phyloP scores from a whole-genome alignment of 2,113 vertebrate genomes.

The Pteronura brasiliensis region DNA sequence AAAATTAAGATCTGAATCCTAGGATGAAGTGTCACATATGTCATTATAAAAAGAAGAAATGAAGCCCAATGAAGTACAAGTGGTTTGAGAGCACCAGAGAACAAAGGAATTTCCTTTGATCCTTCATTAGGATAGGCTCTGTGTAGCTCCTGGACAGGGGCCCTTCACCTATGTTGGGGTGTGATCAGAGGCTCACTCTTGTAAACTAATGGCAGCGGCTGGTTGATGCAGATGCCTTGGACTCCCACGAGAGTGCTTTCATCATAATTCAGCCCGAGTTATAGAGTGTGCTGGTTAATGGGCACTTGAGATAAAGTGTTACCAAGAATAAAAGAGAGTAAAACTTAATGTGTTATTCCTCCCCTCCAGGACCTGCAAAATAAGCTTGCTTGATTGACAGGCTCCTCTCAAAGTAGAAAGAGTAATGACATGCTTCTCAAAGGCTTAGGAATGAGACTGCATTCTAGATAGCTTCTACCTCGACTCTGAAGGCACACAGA shows the following conservation, averaged over 20 bases:
- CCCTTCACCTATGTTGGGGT: background rate
- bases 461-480: background rate
- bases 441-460: conserved; percentile 23
- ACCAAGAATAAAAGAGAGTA: conserved; percentile 65
- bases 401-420: conserved; percentile 41
- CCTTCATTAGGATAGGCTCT: background rate
- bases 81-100: background rate
- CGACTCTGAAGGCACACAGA: background rate
- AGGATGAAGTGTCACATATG: conserved; percentile 28
- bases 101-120: background rate
- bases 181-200: background rate
- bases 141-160: background rate
- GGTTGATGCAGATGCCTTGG: background rate
- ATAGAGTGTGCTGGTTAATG: conserved; percentile 57
- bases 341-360: conserved; percentile 63
- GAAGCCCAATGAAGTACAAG: background rate
- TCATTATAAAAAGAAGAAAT: conserved; percentile 25
- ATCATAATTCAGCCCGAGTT: conserved; percentile 48
- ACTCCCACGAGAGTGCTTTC: conserved; percentile 13
- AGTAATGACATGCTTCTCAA: conserved; percentile 43
- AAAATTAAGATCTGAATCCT: conserved; percentile 61
- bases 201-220: conserved; percentile 10
- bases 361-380: conserved; percentile 62
- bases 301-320: conserved; percentile 69
- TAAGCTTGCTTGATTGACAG: conserved; percentile 60